A percentile compares a stretch with the other conserved stretches of the same genome.
Evolutionary conservation across 2,797 vertebrate genomes (phyloP).

Genomic region (Ficedula albicollis): DNA sequence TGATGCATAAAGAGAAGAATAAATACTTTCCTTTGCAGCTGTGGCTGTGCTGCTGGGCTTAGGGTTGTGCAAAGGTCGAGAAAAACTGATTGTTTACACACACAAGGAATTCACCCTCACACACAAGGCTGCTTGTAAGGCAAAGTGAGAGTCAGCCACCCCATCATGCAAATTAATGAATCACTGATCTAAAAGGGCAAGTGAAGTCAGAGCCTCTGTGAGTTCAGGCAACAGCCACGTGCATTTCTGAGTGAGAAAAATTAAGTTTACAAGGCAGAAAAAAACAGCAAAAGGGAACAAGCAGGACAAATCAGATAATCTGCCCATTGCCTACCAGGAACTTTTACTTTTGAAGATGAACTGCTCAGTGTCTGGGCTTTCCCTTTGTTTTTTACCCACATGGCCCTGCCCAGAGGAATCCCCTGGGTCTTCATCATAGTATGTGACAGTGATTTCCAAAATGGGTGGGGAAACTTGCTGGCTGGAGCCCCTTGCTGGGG

Average conservation of each 20-base stretch:
- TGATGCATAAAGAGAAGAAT: not conserved
- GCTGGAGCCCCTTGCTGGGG: not conserved
- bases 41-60: not conserved
- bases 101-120: constrained; percentile 10
- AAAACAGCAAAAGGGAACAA: not conserved
- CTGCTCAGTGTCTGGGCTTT: not conserved
- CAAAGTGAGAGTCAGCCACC: constrained; percentile 4
- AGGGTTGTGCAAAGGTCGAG: constrained; percentile 17
- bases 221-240: not conserved
- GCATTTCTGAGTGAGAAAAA: not conserved
- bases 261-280: not conserved
- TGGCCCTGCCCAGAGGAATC: not conserved
- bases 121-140: constrained; percentile 27
- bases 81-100: constrained; percentile 18
- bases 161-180: constrained; percentile 5
- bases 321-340: not conserved
- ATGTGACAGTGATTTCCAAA: not conserved
- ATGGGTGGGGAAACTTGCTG: not conserved
- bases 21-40: constrained; percentile 32
- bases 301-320: not conserved
- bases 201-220: constrained; percentile 1
- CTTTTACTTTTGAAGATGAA: not conserved
- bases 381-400: not conserved
- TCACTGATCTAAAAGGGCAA: constrained; percentile 20
- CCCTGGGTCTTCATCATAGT: not conserved